Conservation (phyloP, 2,888 invertebrate species). For the Napeogenes sylphis region DNA sequence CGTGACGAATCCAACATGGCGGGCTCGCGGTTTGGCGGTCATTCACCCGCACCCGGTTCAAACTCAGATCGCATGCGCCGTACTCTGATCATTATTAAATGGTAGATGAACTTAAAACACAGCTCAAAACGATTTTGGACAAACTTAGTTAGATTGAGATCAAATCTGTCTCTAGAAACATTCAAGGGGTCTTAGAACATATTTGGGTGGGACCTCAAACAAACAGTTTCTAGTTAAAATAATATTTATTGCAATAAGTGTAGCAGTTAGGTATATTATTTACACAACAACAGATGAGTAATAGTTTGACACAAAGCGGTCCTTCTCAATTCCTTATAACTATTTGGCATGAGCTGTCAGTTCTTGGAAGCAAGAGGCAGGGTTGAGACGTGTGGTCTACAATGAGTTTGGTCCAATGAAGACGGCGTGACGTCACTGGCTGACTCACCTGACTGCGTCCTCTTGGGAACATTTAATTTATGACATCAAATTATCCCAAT, state of each 20-base stretch:
- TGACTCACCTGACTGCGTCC: slow-evolving; percentile 14
- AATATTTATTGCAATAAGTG: no score
- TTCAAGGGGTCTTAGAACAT: no score
- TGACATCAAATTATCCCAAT: background rate
- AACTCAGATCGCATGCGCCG: slow-evolving; percentile 42
- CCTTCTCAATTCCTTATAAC: slow-evolving; percentile 18
- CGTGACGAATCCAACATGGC: slow-evolving; percentile 75
- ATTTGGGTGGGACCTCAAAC: no score
- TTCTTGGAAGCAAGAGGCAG: slow-evolving; percentile 42
- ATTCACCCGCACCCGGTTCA: slow-evolving; percentile 63
- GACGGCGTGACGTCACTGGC: slow-evolving; percentile 39
- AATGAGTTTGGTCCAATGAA: slow-evolving; percentile 21
- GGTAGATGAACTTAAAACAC: slow-evolving; percentile 21
- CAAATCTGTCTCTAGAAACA: no score
- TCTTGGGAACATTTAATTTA: slow-evolving; percentile 4
- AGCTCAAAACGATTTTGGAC: no score
- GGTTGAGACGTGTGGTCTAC: slow-evolving; percentile 1
- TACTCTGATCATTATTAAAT: slow-evolving; percentile 49
- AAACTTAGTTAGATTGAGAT: no score
- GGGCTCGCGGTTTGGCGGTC: slow-evolving; percentile 74
- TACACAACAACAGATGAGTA: background rate
- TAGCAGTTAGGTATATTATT: no score
- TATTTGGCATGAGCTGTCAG: slow-evolving; percentile 37
- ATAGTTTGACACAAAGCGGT: slow-evolving; percentile 6
- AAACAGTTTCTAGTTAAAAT: no score